Base-by-base conservation (phyloP, 2,888 invertebrate species). In the Rotaria macrura region DNA sequence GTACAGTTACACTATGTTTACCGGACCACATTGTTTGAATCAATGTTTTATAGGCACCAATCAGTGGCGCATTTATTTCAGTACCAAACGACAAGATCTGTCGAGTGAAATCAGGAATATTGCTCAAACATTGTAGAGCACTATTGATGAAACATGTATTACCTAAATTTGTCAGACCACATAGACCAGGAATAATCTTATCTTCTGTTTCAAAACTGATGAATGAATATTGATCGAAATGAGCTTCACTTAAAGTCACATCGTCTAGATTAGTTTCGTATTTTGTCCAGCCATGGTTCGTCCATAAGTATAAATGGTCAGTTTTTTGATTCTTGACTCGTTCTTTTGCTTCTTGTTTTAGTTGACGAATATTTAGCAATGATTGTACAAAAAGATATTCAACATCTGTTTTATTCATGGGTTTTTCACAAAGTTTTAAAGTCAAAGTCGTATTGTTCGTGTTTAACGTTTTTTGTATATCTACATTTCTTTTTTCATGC, bases 61-160 rank as follows among this genome's bases (percentile, higher is more conserved):
- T 38, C 1, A 79, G 25, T n/a, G 79, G 79, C 12, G 40, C 40
- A n/a, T 79, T 43, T 2, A 43, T 43, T 43, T 40, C 79, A 40
- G 40, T 25, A n/a, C n/a, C 43, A 25, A 43, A 40, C 25, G 25
- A 40, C 7, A 43, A 14, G 17, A 43, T 43, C 12, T 40, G 10
- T 40, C 17, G 20, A 23, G 43, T 79, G 1, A 79, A 79, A 43
- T 79, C 40, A 23, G 79, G 79, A 43, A 79, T 79, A 79, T 43
- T 79, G n/a, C 43, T 79, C 34, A 79, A 43, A 79, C 79, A 79
- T 25, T 79, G 79, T 43, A 79, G 79, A n/a, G 79, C 79, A 79
- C 79, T 79, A 79, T 79, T 79, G 25, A 79, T 79, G 17, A 43
- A 79, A 43, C 79, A 79, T 25, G 79, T 79, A 79, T 43, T 79